Base-by-base conservation (phyloP, 2,113 vertebrate species). In the Channa maculata region DNA sequence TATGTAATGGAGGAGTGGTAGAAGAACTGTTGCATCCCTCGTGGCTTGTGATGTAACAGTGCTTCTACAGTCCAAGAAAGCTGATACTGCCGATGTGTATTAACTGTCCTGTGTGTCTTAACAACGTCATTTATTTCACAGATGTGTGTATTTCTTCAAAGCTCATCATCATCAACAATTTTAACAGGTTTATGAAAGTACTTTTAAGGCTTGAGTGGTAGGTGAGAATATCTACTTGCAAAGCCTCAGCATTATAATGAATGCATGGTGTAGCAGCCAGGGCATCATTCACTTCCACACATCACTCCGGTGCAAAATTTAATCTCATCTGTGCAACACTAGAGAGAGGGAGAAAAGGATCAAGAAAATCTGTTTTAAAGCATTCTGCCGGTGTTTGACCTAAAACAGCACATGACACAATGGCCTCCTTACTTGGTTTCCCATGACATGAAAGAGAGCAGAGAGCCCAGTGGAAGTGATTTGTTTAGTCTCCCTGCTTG, bases 261-360 rank as follows among this genome's bases (percentile, higher is more conserved):
- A 66, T 69, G 50, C 54, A 43, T 24, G 24, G 24, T 24, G 24
- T 34, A 61, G 59, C 36, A 74, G 48, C 39, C 38, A 36, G 59
- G 62, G 52, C 66, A 63, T 76, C 52, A 37, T 78, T 83, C 71
- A 64, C 44, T 72, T 76, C 48, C 55, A 64, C 81, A 79, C 49
- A 33, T 69, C 4, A n/a, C 71, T 82, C 57, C 81, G 45, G 66
- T 82, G 39, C 62, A 83, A 85, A 76, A 80, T 77, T 46, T 15
- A 82, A 54, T 69, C 81, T 83, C 87, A 82, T 86, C 79, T 88
- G 85, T 75, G 74, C 33, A 67, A 64, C 76, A 75, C 71, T 44
- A 66, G 46, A 61, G 38, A 71, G 59, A 68, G 67, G 46, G 72
- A 60, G 83, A 85, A 81, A 82, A 82, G 75, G 60, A 58, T 6